A percentile compares a stretch with the other conserved stretches of the same genome.
These are phyloP conservation scores for Habrosyne pyritoides DNA, from an alignment of 2,888 invertebrate genomes.

Conservation along the genomic window DNA sequence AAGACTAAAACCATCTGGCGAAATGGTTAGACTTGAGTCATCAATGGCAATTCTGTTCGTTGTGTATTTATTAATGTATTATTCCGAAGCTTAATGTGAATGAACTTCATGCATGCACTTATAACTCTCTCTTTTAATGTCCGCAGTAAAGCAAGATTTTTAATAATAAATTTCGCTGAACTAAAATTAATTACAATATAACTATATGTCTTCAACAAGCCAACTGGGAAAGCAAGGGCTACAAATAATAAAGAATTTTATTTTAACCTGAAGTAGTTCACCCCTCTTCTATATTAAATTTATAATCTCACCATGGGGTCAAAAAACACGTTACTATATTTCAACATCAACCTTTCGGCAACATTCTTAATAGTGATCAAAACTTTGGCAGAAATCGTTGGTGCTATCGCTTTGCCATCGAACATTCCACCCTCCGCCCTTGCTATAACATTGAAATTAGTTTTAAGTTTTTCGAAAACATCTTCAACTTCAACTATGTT, in stretches of 20 bases:
- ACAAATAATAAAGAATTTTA: conserved; percentile 72
- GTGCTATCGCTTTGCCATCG: conserved; percentile 40
- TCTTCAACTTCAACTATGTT: conserved; percentile 46
- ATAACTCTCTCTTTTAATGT: background rate
- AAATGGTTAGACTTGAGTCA: conserved; percentile 7
- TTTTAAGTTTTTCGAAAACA: conserved; percentile 38
- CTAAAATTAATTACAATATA: background rate
- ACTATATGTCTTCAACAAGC: conserved; percentile 25
- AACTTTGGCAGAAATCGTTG: conserved; percentile 53
- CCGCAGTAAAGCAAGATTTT: background rate
- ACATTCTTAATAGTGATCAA: conserved; percentile 66
- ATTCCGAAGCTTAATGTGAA: conserved; percentile 16
- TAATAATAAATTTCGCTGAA: background rate
- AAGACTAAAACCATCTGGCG: conserved; percentile 61
- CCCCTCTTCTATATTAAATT: conserved; percentile 76
- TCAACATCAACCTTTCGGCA: conserved; percentile 70
- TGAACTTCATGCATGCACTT: conserved; percentile 16
- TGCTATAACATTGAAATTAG: conserved; percentile 56
- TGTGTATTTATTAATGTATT: background rate
- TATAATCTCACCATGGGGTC: conserved; percentile 71
- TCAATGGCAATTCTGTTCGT: background rate
- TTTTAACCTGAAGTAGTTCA: conserved; percentile 70
- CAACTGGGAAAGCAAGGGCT: conserved; percentile 54
- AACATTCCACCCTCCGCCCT: conserved; percentile 57
- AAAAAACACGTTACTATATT: conserved; percentile 76